Percentiles rank a stretch among this genome's conserved stretches.
phyloP scores from a whole-genome alignment of 2,888 invertebrate species.

The Patella pellucida region DNA sequence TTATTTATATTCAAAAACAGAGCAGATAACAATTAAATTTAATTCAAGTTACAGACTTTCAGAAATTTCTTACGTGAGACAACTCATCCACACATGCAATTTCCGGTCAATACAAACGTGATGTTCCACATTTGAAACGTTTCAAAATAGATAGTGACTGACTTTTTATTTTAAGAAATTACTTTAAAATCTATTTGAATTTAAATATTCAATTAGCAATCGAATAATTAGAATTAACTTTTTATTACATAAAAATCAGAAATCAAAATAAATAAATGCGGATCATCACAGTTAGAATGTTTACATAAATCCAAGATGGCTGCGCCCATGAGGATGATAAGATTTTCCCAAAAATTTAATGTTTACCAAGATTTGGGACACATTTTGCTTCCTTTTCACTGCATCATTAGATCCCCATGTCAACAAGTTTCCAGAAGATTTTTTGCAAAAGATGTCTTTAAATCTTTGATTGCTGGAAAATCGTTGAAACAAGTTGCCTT shows the following conservation, averaged over 20 bases:
- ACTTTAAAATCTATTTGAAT: too few species aligned
- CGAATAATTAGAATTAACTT: too few species aligned
- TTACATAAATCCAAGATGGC: conserved; percentile 45
- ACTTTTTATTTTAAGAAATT: too few species aligned
- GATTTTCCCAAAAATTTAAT: conserved; percentile 27
- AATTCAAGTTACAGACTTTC: neutral
- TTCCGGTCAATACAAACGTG: conserved; percentile 6
- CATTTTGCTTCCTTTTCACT: too few species aligned
- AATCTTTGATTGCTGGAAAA: too few species aligned
- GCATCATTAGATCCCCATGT: too few species aligned
- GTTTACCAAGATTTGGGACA: conserved; percentile 26
- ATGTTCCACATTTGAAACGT: neutral
- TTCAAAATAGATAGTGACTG: too few species aligned
- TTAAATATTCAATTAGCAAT: too few species aligned
- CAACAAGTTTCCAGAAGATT: too few species aligned
- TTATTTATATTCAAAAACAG: too few species aligned
- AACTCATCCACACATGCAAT: conserved; percentile 13
- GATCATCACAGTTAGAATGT: conserved; percentile 6
- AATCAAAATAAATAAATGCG: neutral
- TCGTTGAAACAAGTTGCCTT: conserved; percentile 14
- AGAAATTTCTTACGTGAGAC: conserved; percentile 16
- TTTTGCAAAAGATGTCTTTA: too few species aligned
- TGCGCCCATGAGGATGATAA: conserved; percentile 38
- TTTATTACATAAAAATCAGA: too few species aligned
- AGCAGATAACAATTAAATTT: neutral